Conservation (phyloP, 2,113 vertebrate species). For the Mobula birostris region DNA sequence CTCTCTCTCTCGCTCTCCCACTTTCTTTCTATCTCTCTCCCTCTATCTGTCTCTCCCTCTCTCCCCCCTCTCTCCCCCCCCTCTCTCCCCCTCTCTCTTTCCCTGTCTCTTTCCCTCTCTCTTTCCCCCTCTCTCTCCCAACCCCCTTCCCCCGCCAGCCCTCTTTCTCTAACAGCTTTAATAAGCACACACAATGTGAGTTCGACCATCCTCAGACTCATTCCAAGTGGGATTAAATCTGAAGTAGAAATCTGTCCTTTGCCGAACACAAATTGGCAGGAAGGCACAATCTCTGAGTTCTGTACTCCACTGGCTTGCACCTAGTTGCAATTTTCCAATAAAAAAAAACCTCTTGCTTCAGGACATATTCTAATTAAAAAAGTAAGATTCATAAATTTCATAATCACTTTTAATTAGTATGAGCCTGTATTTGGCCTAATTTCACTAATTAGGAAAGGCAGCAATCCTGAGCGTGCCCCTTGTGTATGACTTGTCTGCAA, state of each 20-base stretch:
- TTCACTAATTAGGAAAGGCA: slow-evolving; percentile 33
- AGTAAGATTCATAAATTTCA: slow-evolving; percentile 33
- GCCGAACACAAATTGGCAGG: not conserved
- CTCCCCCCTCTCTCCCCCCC: too few species aligned
- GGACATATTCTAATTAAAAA: slow-evolving; percentile 35
- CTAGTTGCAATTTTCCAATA: slow-evolving; percentile 14
- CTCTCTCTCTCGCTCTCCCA: too few species aligned
- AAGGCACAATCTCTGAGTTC: not conserved
- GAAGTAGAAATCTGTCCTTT: not conserved
- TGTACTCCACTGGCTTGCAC: not conserved
- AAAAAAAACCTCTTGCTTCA: slow-evolving; percentile 22
- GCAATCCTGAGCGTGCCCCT: not conserved
- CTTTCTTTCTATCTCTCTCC: too few species aligned
- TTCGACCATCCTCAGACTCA: not conserved
- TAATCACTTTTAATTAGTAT: slow-evolving; percentile 29
- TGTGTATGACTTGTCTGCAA: not conserved
- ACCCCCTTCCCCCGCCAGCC: too few species aligned
- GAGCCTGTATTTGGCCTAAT: slow-evolving; percentile 29
- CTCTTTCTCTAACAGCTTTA: not conserved
- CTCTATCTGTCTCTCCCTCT: too few species aligned
- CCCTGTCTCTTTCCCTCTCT: too few species aligned
- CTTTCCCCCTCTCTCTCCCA: too few species aligned
- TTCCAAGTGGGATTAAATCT: not conserved
- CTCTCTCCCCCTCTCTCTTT: too few species aligned
- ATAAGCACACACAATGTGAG: not conserved